Evolutionary conservation across 2,888 invertebrate genomes (phyloP).

Genomic region (Notodonta ziczac): DNA sequence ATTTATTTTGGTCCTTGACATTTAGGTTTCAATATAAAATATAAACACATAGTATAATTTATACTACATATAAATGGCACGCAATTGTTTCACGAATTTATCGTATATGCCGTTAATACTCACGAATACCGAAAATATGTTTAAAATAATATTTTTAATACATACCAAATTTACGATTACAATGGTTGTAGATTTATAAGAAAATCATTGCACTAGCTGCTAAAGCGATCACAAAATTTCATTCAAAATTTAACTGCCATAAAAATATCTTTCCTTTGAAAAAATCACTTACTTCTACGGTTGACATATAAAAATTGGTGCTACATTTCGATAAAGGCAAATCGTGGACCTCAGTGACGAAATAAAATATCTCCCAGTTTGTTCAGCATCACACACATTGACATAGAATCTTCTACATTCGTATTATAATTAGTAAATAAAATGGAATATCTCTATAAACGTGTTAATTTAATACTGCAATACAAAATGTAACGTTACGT

Average conservation of each 20-base stretch:
- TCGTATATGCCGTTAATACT: constrained; percentile 46
- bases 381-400: constrained; percentile 18
- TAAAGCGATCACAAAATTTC: constrained; percentile 70
- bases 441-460: constrained; percentile 27
- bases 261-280: constrained; percentile 59
- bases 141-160: constrained; percentile 35
- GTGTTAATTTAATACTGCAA: constrained; percentile 50
- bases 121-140: constrained; percentile 47
- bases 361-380: constrained; percentile 14
- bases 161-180: constrained; percentile 37
- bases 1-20: constrained; percentile 68
- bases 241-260: constrained; percentile 60
- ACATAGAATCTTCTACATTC: constrained; percentile 9
- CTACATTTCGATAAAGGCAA: constrained; percentile 57
- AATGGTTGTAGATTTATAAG: constrained; percentile 33
- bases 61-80: constrained; percentile 51
- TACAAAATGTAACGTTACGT: constrained; percentile 38
- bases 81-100: constrained; percentile 33
- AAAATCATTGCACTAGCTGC: constrained; percentile 75
- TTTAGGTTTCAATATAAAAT: constrained; percentile 54
- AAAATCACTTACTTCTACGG: constrained; percentile 57
- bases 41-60: constrained; percentile 42
- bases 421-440: constrained; percentile 14
- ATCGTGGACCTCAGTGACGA: constrained; percentile 48
- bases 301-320: constrained; percentile 69